phyloP scores from a whole-genome alignment of 2,113 vertebrate species.

The Serranochromis macrocephalus region DNA sequence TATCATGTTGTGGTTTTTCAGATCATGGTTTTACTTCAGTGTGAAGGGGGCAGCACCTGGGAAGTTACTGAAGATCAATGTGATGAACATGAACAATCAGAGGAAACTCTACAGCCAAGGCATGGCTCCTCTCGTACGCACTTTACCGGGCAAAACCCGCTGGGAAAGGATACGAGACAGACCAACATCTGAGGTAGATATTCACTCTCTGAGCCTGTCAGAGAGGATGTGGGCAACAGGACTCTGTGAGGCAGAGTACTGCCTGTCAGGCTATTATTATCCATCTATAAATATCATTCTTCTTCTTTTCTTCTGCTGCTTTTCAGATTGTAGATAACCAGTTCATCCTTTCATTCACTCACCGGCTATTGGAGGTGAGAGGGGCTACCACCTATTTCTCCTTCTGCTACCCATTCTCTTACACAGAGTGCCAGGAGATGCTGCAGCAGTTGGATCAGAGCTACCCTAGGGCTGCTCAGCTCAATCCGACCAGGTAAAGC shows the following conservation, averaged over 20 bases:
- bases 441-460: constrained; percentile 81
- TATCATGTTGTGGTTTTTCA: constrained; percentile 35
- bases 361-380: constrained; percentile 83
- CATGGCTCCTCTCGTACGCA: constrained; percentile 89
- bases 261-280: neutral
- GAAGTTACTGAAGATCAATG: constrained; percentile 88
- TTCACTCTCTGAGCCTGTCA: neutral
- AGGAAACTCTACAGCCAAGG: constrained; percentile 95
- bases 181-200: constrained; percentile 80
- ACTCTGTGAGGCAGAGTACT: neutral
- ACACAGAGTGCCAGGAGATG: constrained; percentile 90
- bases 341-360: constrained; percentile 90
- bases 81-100: constrained; percentile 98
- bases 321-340: constrained; percentile 85
- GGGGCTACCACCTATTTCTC: constrained; percentile 90
- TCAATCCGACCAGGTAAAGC: constrained; percentile 79
- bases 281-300: neutral
- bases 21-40: constrained; percentile 98
- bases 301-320: neutral
- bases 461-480: constrained; percentile 70
- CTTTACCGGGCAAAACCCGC: constrained; percentile 77
- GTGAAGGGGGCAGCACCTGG: constrained; percentile 79
- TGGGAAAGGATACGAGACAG: constrained; percentile 91
- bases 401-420: constrained; percentile 97
- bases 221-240: neutral